Percentiles rank a stretch among this genome's conserved stretches.
phyloP scores from a whole-genome alignment of 2,113 vertebrate genomes.

The Pluvianellus socialis region DNA sequence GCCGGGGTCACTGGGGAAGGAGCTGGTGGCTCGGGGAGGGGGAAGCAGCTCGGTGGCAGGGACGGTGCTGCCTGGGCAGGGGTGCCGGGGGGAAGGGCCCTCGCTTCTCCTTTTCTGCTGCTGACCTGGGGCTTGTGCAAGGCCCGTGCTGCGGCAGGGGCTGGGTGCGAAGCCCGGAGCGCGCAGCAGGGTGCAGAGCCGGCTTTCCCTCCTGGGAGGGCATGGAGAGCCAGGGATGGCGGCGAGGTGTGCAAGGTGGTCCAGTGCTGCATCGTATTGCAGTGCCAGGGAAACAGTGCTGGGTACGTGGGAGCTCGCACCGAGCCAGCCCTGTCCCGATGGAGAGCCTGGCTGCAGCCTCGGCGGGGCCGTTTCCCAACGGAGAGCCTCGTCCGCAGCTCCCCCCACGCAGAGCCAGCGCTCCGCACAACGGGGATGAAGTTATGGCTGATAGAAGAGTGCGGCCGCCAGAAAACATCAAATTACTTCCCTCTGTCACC shows the following conservation, averaged over 20 bases:
- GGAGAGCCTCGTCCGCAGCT: not conserved
- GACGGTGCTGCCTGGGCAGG: not conserved
- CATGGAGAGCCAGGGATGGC: not conserved
- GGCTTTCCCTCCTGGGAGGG: not conserved
- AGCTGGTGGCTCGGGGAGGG: not conserved
- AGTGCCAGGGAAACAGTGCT: accelerated
- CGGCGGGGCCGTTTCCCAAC: accelerated
- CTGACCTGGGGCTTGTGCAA: not conserved
- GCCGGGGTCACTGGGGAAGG: slow-evolving; percentile 7
- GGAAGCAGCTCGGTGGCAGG: not conserved
- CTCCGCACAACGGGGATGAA: not conserved
- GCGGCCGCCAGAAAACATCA: not conserved
- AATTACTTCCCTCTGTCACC: not conserved
- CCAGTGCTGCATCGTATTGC: not conserved
- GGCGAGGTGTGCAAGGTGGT: not conserved
- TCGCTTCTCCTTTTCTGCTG: not conserved
- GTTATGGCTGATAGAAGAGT: not conserved
- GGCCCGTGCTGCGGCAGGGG: not conserved
- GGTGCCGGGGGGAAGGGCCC: not conserved
- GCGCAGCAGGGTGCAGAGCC: not conserved
- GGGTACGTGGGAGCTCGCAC: accelerated
- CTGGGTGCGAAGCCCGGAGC: not conserved
- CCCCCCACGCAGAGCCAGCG: not conserved
- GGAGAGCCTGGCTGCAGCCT: not conserved
- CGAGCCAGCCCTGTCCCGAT: not conserved